These are phyloP conservation scores for Pycnomerus fuliginosus DNA, from an alignment of 2,888 invertebrate species.

Conservation along the genomic window DNA sequence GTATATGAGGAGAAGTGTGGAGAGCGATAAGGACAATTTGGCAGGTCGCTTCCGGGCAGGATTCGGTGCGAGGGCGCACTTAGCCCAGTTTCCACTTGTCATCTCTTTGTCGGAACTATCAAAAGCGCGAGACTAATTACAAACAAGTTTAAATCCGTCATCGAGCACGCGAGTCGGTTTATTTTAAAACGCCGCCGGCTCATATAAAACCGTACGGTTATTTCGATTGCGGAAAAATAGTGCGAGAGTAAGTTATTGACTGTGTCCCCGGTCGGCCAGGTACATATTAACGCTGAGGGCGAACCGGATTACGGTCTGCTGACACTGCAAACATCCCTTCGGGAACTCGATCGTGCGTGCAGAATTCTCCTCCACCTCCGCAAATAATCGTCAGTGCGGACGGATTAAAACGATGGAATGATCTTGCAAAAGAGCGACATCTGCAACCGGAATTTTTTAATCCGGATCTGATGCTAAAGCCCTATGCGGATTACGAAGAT, in stretches of 20 bases:
- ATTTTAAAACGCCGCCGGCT: too few relatives aligned
- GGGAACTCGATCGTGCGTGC: slow-evolving; percentile 1
- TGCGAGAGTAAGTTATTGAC: too few relatives aligned
- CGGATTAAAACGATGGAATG: too few relatives aligned
- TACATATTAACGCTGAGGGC: slow-evolving; percentile 9
- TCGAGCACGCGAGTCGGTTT: slow-evolving; percentile 11
- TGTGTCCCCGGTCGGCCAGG: too few relatives aligned
- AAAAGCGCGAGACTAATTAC: slow-evolving; percentile 18
- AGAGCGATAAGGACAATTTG: slow-evolving; percentile 16
- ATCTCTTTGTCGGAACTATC: slow-evolving; percentile 19
- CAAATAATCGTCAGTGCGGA: too few relatives aligned
- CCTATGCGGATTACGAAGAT: too few relatives aligned
- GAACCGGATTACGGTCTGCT: slow-evolving; percentile 14
- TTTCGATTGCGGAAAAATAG: too few relatives aligned
- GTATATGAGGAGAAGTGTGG: slow-evolving; percentile 11
- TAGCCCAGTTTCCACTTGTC: slow-evolving; percentile 16
- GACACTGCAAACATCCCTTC: slow-evolving; percentile 14
- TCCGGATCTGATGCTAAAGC: too few relatives aligned
- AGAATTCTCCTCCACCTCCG: too few relatives aligned
- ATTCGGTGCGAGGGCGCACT: slow-evolving; percentile 11
- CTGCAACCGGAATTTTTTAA: too few relatives aligned
- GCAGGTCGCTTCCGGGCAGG: slow-evolving; percentile 8
- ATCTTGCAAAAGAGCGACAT: too few relatives aligned
- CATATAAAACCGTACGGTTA: too few relatives aligned
- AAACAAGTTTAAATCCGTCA: slow-evolving; percentile 19